Evolutionary conservation across 1,140 invertebrate species (phyloP), one percentile per base, ranked within the genome.

Genomic region (Bombus haemorrhoidalis): DNA sequence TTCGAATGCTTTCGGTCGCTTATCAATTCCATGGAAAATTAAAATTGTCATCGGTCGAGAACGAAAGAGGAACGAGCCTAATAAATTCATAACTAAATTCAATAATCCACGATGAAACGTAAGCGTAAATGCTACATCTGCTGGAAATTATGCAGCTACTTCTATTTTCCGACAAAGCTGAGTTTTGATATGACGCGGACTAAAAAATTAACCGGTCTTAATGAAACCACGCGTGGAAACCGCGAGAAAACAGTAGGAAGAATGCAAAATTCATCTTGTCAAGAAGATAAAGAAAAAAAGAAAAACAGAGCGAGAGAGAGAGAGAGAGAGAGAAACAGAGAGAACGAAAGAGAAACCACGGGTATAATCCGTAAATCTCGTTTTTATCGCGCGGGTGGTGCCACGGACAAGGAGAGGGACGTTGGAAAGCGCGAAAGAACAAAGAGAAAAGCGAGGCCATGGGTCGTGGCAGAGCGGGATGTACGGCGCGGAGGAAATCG

Each of bases 361-460:
- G 59, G 39, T 64, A 62, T 85, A 85, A 85, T 85, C 77, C 83
- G 83, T 80, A 85, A 85, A 85, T 85, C 77, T 72, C 25, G 78
- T 80, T 80, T 85, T 80, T 79, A 84, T 84, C 75, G 64, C 82
- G 53, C 5, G 15, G 28, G 22, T 13, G 34, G 18, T 18, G n/a
- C 13, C 59, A n/a, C 12, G 28, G 37, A 41, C 32, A 25, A 25
- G 57, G 53, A 28, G 39, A 32, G 5, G 59, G 28, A n/a, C 28
- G 68, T 28, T 53, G 74, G 43, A 68, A 69, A 83, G 34, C 62
- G 84, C n/a, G 59, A 86, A 83, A 72, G 81, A 86, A 83, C 77
- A 86, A 86, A 86, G 72, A 74, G 62, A 53, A 76, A 76, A 69
- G 47, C 18, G 64, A 37, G 80, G 47, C 25, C 43, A 53, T 53